Percentiles rank a stretch among this genome's conserved stretches.
Conservation (phyloP, 37 sponge, comb jelly and placozoan genomes). For the Bolinopsis microptera region DNA sequence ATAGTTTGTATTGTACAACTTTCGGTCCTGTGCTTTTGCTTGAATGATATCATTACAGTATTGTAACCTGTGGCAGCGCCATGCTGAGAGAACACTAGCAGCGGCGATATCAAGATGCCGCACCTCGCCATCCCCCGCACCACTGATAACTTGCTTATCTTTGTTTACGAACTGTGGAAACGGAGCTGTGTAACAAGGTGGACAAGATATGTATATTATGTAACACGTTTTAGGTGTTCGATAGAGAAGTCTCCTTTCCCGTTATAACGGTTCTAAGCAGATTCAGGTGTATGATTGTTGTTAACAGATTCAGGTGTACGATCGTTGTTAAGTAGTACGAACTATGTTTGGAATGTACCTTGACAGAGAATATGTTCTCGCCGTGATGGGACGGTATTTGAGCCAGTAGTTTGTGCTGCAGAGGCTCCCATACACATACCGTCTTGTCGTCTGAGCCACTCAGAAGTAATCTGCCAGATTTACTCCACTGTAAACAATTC, state of each 20-base stretch:
- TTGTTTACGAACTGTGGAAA: constrained; percentile 13
- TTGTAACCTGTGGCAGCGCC: constrained; percentile 24
- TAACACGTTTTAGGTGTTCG: no score
- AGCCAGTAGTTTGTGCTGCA: neutral
- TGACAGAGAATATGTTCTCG: constrained; percentile 35
- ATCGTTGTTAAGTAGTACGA: no score
- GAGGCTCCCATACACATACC: constrained; percentile 33
- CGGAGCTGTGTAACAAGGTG: neutral
- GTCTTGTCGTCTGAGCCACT: constrained; percentile 31
- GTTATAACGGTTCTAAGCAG: no score
- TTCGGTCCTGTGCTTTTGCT: no score
- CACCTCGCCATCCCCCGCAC: constrained; percentile 9
- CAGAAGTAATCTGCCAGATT: neutral
- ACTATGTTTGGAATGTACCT: no score
- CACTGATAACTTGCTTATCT: constrained; percentile 8
- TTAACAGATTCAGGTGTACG: no score
- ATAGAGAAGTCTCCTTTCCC: no score
- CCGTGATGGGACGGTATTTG: neutral
- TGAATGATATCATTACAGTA: no score
- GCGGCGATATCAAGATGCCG: neutral
- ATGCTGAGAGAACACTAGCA: neutral
- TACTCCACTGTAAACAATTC: constrained; percentile 27
- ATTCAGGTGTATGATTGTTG: no score
- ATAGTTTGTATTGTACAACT: no score
- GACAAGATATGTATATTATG: neutral